Base-by-base conservation (phyloP, 2,797 vertebrate genomes). In the Karalla daura region DNA sequence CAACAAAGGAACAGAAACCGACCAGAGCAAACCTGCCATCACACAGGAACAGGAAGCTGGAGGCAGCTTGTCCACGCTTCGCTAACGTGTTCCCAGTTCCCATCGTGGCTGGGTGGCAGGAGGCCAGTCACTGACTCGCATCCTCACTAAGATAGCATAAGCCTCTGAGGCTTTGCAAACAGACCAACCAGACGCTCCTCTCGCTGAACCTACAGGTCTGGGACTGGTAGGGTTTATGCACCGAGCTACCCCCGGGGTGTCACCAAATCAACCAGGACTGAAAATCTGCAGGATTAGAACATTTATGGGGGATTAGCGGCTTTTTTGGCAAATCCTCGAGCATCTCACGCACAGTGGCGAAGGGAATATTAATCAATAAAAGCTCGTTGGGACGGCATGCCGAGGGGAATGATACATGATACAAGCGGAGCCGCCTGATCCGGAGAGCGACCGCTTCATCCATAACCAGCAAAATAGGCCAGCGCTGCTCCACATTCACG, bases 401-500 rank as follows among this genome's bases (percentile, higher is more conserved):
- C 17, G 41, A 70, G 56, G 14, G 46, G 35, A 33, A 64, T 28
- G 43, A 47, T 44, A 32, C 33, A 56, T 30, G 52, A 64, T 30
- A 49, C 53, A 60, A n/a, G 9, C 15, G 46, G 30, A 63, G 49
- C 23, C 40, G 35, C 33, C 73, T 30, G 55, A 80, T 46, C 18
- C 53, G n/a, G n/a, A 25, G 47, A 39, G 70, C 20, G 64, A 68
- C 69, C 59, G 70, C 59, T 69, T 74, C 61, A 87, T 85, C 70
- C 49, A 71, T 66, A 78, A 76, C 66, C 39, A 45, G 62, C 17
- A 64, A 84, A 88, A 68, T 80, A 43, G 75, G 76, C 44, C 83
- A 81, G 64, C 43, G 0, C 63, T 78, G 80, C 60, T 87, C 87
- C 65, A 83, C 80, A 86, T 88, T 66, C 23, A 76, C 72, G 41